phyloP scores from a whole-genome alignment of 2,888 invertebrate species.

The Tinea semifulvella region DNA sequence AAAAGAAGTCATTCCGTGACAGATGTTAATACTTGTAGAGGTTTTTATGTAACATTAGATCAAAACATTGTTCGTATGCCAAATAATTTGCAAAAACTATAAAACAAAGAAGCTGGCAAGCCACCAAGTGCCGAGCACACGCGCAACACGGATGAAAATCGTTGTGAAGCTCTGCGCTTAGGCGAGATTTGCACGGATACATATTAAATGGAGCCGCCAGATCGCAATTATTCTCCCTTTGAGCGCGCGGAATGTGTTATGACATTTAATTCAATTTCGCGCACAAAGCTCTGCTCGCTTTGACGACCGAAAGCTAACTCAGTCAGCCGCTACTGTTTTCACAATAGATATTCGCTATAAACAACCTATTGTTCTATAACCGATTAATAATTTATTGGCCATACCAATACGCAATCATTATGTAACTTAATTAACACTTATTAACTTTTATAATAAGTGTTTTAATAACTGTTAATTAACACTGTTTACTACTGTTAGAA shows the following conservation, averaged over 20 bases:
- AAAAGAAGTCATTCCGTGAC: slow-evolving; percentile 27
- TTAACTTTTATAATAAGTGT: no score
- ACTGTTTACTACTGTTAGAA: no score
- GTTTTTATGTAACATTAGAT: slow-evolving; percentile 57
- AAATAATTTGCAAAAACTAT: slow-evolving; percentile 55
- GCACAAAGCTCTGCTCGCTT: slow-evolving; percentile 28
- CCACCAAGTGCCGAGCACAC: slow-evolving; percentile 35
- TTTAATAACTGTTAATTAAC: no score
- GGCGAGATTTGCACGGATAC: slow-evolving; percentile 55
- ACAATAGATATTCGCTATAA: neutral
- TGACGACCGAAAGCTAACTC: neutral
- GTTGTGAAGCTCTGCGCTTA: slow-evolving; percentile 27
- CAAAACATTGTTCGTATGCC: slow-evolving; percentile 59
- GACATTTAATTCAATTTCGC: slow-evolving; percentile 60
- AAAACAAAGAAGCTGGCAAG: slow-evolving; percentile 61
- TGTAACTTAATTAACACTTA: no score
- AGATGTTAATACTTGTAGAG: slow-evolving; percentile 44
- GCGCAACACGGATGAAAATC: slow-evolving; percentile 23
- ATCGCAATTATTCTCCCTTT: slow-evolving; percentile 63
- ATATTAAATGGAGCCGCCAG: slow-evolving; percentile 59
- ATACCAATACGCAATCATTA: neutral
- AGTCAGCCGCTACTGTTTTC: neutral
- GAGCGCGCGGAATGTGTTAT: slow-evolving; percentile 54
- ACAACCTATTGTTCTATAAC: neutral
- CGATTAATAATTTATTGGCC: neutral